Conservation (phyloP, 2,797 vertebrate genomes). For the Nyctibius grandis region DNA sequence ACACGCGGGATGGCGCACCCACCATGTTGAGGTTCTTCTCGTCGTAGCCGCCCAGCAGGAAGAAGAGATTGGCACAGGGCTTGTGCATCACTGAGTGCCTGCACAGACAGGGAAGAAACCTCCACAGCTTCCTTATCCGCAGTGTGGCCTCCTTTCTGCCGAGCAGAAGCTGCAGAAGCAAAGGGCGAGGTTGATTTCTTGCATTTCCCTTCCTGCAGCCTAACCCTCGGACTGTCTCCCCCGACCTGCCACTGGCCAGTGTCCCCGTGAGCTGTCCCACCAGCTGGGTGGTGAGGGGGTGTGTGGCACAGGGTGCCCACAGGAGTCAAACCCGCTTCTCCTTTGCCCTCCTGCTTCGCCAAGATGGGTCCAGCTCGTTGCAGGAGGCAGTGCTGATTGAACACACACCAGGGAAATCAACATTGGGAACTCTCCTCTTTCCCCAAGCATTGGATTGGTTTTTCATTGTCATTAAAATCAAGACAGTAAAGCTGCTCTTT, state of each 20-base stretch:
- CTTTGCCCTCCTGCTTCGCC: accelerated
- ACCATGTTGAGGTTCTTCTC: constrained; percentile 59
- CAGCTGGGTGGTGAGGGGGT: accelerated
- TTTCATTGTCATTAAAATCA: background rate
- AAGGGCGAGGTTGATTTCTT: background rate
- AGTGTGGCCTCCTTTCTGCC: constrained; percentile 77
- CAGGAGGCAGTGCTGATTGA: background rate
- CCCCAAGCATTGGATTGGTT: accelerated
- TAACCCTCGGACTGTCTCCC: background rate
- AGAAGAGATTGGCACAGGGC: constrained; percentile 9
- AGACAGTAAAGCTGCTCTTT: background rate
- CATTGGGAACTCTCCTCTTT: background rate
- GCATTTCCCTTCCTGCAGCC: background rate
- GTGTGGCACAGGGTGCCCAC: background rate
- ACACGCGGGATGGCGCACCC: accelerated
- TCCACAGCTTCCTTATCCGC: constrained; percentile 2
- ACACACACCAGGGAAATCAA: background rate
- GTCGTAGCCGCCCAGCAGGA: constrained; percentile 2
- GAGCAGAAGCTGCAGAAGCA: constrained; percentile 73
- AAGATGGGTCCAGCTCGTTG: accelerated
- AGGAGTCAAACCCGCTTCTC: background rate
- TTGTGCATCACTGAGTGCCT: background rate
- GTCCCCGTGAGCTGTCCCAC: background rate
- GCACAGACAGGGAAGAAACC: background rate
- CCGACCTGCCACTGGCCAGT: accelerated